phyloP scores from a whole-genome alignment of 1,140 invertebrate genomes.

The Drosophila lini region DNA sequence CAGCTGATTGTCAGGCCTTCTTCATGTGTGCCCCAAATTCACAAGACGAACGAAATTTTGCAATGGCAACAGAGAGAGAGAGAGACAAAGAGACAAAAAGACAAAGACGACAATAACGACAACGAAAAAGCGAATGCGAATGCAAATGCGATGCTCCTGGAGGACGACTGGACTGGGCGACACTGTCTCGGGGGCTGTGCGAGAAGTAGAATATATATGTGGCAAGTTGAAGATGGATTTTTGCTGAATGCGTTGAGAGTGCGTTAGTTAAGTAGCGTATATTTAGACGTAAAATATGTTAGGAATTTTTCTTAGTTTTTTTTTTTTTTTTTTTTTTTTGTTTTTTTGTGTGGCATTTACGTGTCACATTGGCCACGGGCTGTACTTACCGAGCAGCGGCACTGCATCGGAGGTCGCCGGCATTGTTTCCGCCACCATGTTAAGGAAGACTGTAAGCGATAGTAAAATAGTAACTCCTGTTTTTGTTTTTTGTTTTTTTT shows the following conservation, averaged over 20 bases:
- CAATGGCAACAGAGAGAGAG: constrained; percentile 5
- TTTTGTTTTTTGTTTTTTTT: neutral
- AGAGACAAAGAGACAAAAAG: neutral
- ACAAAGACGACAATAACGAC: constrained; percentile 4
- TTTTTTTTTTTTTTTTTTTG: constrained; percentile 1
- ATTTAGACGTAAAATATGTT: constrained; percentile 18
- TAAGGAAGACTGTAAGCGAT: constrained; percentile 99
- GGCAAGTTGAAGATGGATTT: constrained; percentile 17
- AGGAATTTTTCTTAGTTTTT: constrained; percentile 1
- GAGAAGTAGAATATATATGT: constrained; percentile 14
- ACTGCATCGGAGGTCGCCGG: constrained; percentile 93
- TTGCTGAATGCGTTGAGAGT: constrained; percentile 21
- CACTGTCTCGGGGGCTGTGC: constrained; percentile 19
- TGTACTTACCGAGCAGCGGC: constrained; percentile 85
- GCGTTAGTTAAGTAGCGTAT: constrained; percentile 21
- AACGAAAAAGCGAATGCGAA: constrained; percentile 14
- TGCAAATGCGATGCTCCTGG: constrained; percentile 18
- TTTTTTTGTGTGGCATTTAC: neutral
- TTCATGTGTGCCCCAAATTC: constrained; percentile 20
- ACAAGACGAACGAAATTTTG: constrained; percentile 10
- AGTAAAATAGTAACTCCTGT: constrained; percentile 99
- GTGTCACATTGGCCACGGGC: constrained; percentile 14
- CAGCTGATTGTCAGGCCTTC: constrained; percentile 5
- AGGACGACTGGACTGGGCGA: constrained; percentile 2
- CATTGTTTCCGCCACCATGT: constrained; percentile 95